Evolutionary conservation across 1,140 invertebrate species (phyloP).

Genomic region (Microplitis demolitor): DNA sequence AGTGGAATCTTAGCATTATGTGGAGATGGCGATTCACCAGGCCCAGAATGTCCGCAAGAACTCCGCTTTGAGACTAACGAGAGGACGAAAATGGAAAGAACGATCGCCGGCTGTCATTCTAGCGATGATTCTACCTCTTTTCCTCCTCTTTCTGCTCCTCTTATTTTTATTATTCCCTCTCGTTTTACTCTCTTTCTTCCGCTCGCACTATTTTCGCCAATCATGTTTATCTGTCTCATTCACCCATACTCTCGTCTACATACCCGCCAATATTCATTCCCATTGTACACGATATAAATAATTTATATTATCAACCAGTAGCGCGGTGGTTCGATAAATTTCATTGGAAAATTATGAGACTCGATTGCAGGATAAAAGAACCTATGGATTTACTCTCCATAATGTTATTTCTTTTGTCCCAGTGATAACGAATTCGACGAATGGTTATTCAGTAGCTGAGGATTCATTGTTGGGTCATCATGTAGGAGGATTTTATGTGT

Average conservation of each 20-base stretch:
- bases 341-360: constrained; percentile 19
- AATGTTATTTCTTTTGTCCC: constrained; percentile 12
- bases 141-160: not conserved
- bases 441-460: not conserved
- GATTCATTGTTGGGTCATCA: too few species aligned
- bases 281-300: constrained; percentile 5
- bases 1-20: constrained; percentile 27
- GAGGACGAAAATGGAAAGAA: constrained; percentile 23
- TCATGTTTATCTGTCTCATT: not conserved
- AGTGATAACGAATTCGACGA: constrained; percentile 21
- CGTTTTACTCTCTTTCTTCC: not conserved
- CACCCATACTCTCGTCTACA: constrained; percentile 5
- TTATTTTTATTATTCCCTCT: not conserved
- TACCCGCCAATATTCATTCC: constrained; percentile 26
- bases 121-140: constrained; percentile 9
- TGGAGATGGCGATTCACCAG: constrained; percentile 23
- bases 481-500: too few species aligned
- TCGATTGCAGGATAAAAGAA: constrained; percentile 23
- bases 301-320: constrained; percentile 7
- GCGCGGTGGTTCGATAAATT: constrained; percentile 8
- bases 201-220: not conserved
- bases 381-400: not conserved
- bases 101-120: constrained; percentile 22
- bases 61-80: constrained; percentile 15
- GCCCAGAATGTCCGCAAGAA: constrained; percentile 23